Evolutionary conservation across 2,113 vertebrate species (phyloP), one percentile per base, ranked within the genome.

Genomic region (Spilogale gracilis): DNA sequence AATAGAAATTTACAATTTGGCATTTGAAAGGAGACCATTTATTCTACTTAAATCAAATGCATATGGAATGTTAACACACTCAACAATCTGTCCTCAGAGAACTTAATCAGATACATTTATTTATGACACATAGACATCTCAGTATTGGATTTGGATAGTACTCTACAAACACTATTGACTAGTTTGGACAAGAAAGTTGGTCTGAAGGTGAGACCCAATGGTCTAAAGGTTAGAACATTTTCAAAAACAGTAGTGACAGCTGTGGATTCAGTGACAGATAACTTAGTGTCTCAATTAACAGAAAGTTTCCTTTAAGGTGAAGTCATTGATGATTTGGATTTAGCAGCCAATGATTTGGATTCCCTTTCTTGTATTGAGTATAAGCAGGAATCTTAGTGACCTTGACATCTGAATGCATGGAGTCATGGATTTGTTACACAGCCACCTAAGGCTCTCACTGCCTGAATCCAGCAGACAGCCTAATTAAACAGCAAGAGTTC

Each of bases 361-460:
- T 86, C 56, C 60, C 4, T 95, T 67, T 89, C 82, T 82, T 73
- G 1, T 43, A 69, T 27, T 85, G 45, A 69, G 48, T 89, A 43
- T 91, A 95, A 94, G 91, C 56, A 89, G 80, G 56, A 93, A 94
- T 96, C 71, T 97, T 85, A 63, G 86, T 98, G 97, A 98, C 97
- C 97, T 98, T 98, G 98, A 98, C 95, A 96, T 98, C 86, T 60
- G 82, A 97, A 98, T 86, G 67, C 78, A 95, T 89, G 88, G 94
- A 96, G 95, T 96, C 94, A 79, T 54, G 94, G 95, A 97, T 97
- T 97, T 98, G 96, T 95, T 97, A 97, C 97, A 98, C 60, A 95
- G 91, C 95, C 96, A 97, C 97, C 88, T 83, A 97, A 67, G 91
- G 97, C 83, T 83, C 79, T 97, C 90, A 43, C 92, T 96, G 98